Evolutionary conservation across 2,888 invertebrate genomes (phyloP).

Genomic region (Microctonus hyperodae): DNA sequence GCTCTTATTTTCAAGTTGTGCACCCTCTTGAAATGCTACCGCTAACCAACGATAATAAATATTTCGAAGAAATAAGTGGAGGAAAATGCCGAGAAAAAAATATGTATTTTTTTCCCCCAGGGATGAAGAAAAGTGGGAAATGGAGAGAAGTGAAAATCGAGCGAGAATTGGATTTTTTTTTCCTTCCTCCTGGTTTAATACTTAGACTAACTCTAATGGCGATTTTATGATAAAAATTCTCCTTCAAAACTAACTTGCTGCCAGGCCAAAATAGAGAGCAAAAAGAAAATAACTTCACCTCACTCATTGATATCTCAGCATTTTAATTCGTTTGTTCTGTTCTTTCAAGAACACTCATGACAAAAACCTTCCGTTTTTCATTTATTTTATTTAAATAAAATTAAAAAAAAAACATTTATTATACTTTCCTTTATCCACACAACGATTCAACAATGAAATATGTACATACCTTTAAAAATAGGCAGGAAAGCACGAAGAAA

Average conservation of each 20-base stretch:
- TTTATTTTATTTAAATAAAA: too few relatives aligned
- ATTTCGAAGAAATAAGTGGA: neutral
- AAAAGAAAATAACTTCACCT: neutral
- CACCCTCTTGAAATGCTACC: neutral
- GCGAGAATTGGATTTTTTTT: constrained; percentile 9
- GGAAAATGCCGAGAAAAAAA: neutral
- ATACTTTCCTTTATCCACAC: constrained; percentile 5
- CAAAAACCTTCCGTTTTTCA: neutral
- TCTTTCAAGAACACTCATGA: neutral
- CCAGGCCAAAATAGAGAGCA: neutral
- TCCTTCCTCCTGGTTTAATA: neutral
- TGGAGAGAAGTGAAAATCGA: neutral
- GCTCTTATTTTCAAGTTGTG: neutral
- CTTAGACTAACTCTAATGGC: constrained; percentile 7
- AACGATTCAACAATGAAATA: constrained; percentile 20
- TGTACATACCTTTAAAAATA: constrained; percentile 16
- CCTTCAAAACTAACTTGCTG: constrained; percentile 12
- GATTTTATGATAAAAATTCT: constrained; percentile 19
- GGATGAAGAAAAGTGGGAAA: neutral
- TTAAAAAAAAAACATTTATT: neutral
- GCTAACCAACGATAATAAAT: constrained; percentile 6
- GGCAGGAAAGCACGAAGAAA: neutral
- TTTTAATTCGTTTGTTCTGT: constrained; percentile 17
- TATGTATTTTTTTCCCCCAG: neutral
- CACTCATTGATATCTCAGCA: constrained; percentile 26